phyloP scores from a whole-genome alignment of 2,888 invertebrate genomes.

The Oscheius sp. region DNA sequence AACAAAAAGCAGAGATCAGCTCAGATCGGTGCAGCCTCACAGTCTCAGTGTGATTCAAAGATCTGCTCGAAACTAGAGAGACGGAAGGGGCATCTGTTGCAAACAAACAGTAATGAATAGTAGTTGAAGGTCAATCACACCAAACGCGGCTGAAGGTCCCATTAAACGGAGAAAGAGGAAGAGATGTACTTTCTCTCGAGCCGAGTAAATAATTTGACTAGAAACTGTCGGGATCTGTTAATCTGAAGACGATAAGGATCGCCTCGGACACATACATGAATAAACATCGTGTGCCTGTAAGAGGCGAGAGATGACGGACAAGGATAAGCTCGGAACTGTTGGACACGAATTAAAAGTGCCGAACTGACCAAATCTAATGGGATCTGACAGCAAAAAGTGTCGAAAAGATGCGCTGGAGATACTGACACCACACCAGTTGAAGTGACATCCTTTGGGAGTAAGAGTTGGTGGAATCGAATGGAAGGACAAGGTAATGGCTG shows the following conservation, averaged over 20 bases:
- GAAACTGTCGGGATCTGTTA: slow-evolving; percentile 24
- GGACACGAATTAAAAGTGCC: slow-evolving; percentile 1
- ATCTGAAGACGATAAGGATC: slow-evolving; percentile 27
- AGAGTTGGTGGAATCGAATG: neutral
- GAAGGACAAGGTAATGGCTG: neutral
- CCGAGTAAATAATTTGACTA: neutral
- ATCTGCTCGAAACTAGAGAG: neutral
- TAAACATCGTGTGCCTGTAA: slow-evolving; percentile 21
- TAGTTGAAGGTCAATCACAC: slow-evolving; percentile 27
- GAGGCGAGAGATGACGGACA: slow-evolving; percentile 5
- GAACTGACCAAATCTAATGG: slow-evolving; percentile 14
- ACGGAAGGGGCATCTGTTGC: slow-evolving; percentile 23
- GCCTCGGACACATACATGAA: slow-evolving; percentile 28
- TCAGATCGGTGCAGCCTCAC: too few relatives aligned
- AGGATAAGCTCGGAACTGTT: slow-evolving; percentile 3
- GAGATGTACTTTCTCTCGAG: neutral
- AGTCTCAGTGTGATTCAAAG: too few relatives aligned
- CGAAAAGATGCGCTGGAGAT: neutral
- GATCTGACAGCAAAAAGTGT: slow-evolving; percentile 11
- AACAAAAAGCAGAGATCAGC: too few relatives aligned
- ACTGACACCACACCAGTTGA: neutral
- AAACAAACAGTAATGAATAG: slow-evolving; percentile 35
- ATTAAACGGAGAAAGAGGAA: neutral
- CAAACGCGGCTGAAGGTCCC: neutral
- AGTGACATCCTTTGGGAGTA: neutral